Evolutionary conservation across 1,140 invertebrate genomes (phyloP).

Genomic region (Drosophila insularis): DNA sequence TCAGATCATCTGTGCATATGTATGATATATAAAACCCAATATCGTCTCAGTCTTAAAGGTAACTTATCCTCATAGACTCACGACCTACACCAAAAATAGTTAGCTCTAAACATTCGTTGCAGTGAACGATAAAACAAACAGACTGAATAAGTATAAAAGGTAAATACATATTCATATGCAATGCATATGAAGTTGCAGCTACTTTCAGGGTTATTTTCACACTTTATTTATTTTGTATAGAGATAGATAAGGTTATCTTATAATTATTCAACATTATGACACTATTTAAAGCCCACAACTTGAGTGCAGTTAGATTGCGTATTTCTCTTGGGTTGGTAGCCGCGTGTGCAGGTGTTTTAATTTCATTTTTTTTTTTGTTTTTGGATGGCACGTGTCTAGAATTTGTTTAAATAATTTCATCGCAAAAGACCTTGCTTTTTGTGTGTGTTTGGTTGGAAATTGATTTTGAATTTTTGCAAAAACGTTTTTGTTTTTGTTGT

Average conservation of each 20-base stretch:
- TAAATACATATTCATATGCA: no score
- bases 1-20: no score
- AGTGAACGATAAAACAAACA: no score
- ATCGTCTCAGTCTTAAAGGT: no score
- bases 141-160: no score
- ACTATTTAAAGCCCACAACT: neutral
- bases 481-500: neutral
- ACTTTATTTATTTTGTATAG: neutral
- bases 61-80: no score
- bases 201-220: neutral
- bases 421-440: neutral
- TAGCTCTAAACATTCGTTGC: no score
- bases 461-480: neutral
- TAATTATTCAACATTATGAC: neutral
- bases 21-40: no score
- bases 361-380: neutral
- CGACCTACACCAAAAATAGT: no score
- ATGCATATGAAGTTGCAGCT: neutral
- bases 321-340: neutral
- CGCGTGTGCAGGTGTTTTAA: neutral
- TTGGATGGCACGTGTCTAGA: neutral
- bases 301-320: neutral
- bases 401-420: constrained; percentile 14
- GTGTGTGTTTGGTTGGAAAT: neutral
- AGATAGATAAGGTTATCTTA: constrained; percentile 4